A percentile compares a stretch with the other conserved stretches of the same genome.
phyloP scores from a whole-genome alignment of 2,797 vertebrate genomes.

The Petrocephalus sullivani region DNA sequence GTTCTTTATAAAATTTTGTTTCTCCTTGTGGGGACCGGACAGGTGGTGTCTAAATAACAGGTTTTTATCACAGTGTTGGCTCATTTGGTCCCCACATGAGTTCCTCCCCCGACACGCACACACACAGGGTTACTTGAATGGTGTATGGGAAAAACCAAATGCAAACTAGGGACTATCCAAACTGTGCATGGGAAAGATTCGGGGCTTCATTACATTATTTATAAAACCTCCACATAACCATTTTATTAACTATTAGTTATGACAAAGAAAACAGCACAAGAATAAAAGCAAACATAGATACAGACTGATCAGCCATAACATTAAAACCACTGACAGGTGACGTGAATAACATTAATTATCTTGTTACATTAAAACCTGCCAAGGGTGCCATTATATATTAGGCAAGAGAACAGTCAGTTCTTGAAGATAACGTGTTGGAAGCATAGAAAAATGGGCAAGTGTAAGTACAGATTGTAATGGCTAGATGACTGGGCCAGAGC shows the following conservation, averaged over 20 bases:
- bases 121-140: not conserved
- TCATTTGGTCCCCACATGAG: not conserved
- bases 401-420: no score
- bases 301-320: no score
- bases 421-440: no score
- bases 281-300: not conserved
- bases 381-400: no score
- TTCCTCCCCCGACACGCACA: not conserved
- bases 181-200: not conserved
- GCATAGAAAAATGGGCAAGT: no score
- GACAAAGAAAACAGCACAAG: not conserved
- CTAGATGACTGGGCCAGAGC: no score
- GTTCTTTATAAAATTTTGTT: not conserved
- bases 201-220: not conserved
- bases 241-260: not conserved
- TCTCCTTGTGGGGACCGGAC: not conserved
- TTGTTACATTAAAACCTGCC: no score
- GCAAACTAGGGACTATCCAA: not conserved
- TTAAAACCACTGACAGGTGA: no score
- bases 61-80: not conserved
- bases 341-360: no score
- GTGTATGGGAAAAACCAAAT: not conserved
- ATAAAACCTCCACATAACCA: not conserved
- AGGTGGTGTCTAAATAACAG: not conserved
- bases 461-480: no score